A percentile compares a stretch with the other conserved stretches of the same genome.
Conservation (phyloP, 2,113 vertebrate genomes). For the Arenaria interpres region DNA sequence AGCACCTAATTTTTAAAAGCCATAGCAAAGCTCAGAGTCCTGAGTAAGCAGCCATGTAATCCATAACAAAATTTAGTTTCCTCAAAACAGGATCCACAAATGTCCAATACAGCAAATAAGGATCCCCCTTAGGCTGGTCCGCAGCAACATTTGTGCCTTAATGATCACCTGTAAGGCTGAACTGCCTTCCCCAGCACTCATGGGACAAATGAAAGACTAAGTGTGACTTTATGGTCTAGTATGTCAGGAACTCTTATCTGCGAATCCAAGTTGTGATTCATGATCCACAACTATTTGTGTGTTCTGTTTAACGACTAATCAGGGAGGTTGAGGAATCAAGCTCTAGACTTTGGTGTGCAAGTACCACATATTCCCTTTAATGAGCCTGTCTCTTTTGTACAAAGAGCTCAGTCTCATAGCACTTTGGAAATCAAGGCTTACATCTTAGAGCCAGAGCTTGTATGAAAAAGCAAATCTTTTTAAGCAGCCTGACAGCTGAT, state of each 20-base stretch:
- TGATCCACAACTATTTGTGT: background rate
- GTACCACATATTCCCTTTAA: background rate
- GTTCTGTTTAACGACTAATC: background rate
- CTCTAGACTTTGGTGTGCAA: background rate
- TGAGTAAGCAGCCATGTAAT: background rate
- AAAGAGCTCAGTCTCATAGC: background rate
- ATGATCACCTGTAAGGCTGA: background rate
- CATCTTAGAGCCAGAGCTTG: background rate
- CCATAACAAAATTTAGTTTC: background rate
- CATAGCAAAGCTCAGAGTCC: background rate
- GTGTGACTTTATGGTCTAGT: background rate
- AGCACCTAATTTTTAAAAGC: background rate
- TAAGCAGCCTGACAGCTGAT: constrained; percentile 18
- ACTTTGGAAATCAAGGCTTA: background rate
- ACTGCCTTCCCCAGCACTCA: background rate
- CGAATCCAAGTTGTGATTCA: background rate
- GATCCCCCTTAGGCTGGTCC: background rate
- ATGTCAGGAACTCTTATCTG: background rate
- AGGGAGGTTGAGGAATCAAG: background rate
- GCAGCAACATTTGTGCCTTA: background rate
- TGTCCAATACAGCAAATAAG: background rate
- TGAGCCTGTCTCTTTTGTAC: background rate
- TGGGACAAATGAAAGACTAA: background rate
- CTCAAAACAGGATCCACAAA: background rate
- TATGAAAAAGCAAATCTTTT: background rate